Evolutionary conservation across 2,888 invertebrate species (phyloP).

Genomic region (Latrodectus hesperus): DNA sequence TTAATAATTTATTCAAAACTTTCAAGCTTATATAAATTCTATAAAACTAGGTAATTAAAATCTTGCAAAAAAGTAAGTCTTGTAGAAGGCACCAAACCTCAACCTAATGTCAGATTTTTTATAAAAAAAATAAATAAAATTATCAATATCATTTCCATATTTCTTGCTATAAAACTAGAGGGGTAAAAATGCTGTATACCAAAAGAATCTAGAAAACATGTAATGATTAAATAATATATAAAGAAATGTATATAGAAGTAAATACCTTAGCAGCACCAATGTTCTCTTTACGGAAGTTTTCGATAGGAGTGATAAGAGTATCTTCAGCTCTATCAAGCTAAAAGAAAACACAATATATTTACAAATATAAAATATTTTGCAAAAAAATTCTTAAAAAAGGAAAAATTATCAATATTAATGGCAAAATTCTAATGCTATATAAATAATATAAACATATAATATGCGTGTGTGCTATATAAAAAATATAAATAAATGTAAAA

Average conservation of each 20-base stretch:
- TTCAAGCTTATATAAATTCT: no score
- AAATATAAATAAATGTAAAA: no score
- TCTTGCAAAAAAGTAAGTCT: no score
- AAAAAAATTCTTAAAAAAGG: not conserved
- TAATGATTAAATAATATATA: not conserved
- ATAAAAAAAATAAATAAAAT: not conserved
- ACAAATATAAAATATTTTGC: not conserved
- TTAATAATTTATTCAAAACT: no score
- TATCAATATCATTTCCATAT: no score
- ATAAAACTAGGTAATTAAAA: no score
- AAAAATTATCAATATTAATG: no score
- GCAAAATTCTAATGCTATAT: no score
- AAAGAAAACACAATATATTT: conserved; percentile 72
- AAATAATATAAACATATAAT: no score
- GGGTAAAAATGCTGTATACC: not conserved
- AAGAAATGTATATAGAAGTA: not conserved
- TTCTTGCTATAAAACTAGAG: not conserved
- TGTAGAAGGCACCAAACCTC: no score
- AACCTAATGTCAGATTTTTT: no score
- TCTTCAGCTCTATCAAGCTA: conserved; percentile 93
- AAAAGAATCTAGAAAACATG: not conserved
- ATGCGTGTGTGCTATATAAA: no score
- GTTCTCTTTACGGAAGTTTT: conserved; percentile 93
- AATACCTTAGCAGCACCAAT: conserved; percentile 94
- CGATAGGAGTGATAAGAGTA: conserved; percentile 93